Base-by-base conservation (phyloP, 2,113 vertebrate genomes). In the Chinchilla lanigera region DNA sequence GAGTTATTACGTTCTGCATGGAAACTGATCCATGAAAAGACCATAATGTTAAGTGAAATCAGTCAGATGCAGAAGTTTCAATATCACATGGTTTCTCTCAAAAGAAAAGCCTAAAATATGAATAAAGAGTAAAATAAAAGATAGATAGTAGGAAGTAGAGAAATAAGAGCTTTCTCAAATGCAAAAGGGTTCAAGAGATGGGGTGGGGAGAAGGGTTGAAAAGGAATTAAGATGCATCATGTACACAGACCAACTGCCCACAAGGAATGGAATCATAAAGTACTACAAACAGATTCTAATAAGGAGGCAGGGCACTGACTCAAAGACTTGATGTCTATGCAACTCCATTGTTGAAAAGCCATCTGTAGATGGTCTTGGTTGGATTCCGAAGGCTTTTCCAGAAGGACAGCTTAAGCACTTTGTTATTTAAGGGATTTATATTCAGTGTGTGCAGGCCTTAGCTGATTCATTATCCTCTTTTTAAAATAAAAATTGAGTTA, bases 261-360 rank as follows among this genome's bases (percentile, higher is more conserved):
- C 41, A 14, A 20, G 41, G 73, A 47, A 47, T 14, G 44, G 41
- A 47, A 77, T 14, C 41, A 16, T 20, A 38, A 30, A 17, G 5
- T 12, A 17, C 24, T 30, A 6, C 26, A 50, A 50, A 50, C 26
- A 7, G 3, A 7, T 30, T 47, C 44, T 30, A 16, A 7, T 30
- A 12, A 77, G 41, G 30, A 30, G 30, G 7, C 19, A 14, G 11
- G 47, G 52, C 13, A 9, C 14, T 33, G 16, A 13, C 28, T 3
- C 19, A 4, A 38, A 20, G 3, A 41, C 0, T 1, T 65, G 11
- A 7, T 3, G 33, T 65, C 35, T 38, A 5, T 17, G 0, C 1
- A 61, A 30, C 6, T 52, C 44, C 19, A 9, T 22, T 61, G 24
- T 41, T 77, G 17, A 54, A 63, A 86, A 63, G 10, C 7, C 12